Conservation (phyloP, 2,797 vertebrate species). For the Morelia viridis region DNA sequence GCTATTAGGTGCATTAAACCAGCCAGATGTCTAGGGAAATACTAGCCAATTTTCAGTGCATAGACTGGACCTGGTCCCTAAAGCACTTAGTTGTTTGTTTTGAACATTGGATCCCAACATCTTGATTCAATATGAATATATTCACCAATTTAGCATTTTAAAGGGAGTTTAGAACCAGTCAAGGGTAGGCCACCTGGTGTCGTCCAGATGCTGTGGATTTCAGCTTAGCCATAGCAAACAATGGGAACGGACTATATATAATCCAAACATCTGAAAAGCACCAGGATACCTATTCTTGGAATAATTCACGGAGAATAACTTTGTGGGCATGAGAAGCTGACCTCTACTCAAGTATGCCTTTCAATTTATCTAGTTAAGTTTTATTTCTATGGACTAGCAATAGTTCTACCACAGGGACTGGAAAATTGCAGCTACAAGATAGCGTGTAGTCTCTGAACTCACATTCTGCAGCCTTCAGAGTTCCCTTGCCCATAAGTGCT, state of each 20-base stretch:
- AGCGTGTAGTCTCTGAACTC: neutral
- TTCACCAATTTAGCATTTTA: neutral
- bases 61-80: neutral
- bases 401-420: neutral
- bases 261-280: neutral
- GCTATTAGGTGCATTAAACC: neutral
- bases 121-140: neutral
- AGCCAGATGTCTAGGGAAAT: neutral
- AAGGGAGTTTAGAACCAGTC: neutral
- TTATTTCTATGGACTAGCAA: neutral
- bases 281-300: neutral
- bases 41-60: neutral
- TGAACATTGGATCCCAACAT: neutral
- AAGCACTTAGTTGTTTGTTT: slow-evolving; percentile 7
- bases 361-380: neutral
- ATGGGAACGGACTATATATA: neutral
- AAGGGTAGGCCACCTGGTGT: neutral
- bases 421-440: neutral
- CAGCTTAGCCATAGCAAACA: neutral
- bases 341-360: neutral
- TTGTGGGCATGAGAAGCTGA: neutral
- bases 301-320: neutral
- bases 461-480: neutral
- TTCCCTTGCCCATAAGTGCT: neutral
- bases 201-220: neutral